Base-by-base conservation (phyloP, 2,113 vertebrate species). In the Halcyon malimbica region DNA sequence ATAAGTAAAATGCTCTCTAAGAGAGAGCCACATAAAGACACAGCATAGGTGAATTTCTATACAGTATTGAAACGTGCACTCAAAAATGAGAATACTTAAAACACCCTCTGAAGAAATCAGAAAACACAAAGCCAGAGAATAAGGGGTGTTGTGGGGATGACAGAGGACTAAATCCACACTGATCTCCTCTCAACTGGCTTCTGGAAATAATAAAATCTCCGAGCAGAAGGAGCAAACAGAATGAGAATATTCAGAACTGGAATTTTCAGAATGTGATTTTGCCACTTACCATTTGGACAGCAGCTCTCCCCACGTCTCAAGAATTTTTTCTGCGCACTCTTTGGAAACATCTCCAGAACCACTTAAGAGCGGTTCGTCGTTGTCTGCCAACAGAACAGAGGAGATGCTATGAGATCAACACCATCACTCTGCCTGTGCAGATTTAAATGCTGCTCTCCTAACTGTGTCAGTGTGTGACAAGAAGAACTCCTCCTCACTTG, bases 301-400 rank as follows among this genome's bases (percentile, higher is more conserved):
- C 73, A 99, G 98, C 83, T 99, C 99, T 97, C 99, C 99, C 99
- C 99, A 99, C 0, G 99, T 99, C 98, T 99, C 99, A 87, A 99
- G 98, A 94, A 99, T 99, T 98, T 99, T 99, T 98, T 99, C 99
- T 16, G 99, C 99, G 92, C 99, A 99, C 97, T 99, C 99, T 97
- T 99, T 99, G 94, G 99, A 99, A 93, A 99, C 99, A 59, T 99
- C 99, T 68, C 99, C 99, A 69, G 99, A 99, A 79, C 99, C 99
- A 88, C 99, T 99, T 89, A 99, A 97, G 70, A 99, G 97, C 8
- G 99, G 99, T 77, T 99, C 99, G 28, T 99, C 99, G 4, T 99
- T 99, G 98, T 99, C 99, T 99, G 97, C 87, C 74, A 96, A 94
- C 54, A 91, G 90, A 96, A 60, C n/a, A 93, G 89, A 84, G 39